Evolutionary conservation across 2,113 vertebrate species (phyloP), one percentile per base, ranked within the genome.

Genomic region (Terrapene triunguis): DNA sequence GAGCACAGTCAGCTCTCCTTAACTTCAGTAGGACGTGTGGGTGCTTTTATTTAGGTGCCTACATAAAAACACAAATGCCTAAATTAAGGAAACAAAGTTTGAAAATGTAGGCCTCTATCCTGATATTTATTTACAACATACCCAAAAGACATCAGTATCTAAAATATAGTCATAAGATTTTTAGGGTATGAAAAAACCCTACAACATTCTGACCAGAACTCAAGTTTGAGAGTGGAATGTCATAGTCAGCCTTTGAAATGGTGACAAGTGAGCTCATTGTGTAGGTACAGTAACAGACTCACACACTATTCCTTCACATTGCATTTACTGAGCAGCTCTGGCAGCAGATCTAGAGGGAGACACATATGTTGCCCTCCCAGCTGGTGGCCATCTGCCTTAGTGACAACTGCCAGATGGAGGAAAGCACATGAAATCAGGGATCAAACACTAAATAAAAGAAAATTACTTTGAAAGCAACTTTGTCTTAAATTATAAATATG

Each of bases 321-420:
- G 74, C 91, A 91, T 95, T 98, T 97, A 87, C 86, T 92, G 97
- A 97, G 95, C 95, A 96, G 87, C 95, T 80, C 62, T 89, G 95
- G 96, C 95, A 97, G 94, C 10, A 4, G 82, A 96, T 97, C 93
- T 78, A 82, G 94, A 89, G 97, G 94, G 92, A 96, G 93, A 94
- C 74, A 80, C 85, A 91, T 96, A 96, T 96, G 89, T 97, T 97
- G 96, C 96, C 98, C 98, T 98, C 97, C 98, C 98, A 98, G 98
- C 98, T 98, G 98, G 98, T 97, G 96, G 96, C 98, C 98, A 98
- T 98, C 98, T 98, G 98, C 98, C 97, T 98, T 96, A 97, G 98
- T 98, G 98, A 98, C 98, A 98, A 97, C 96, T 97, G 98, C 98
- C 98, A 99, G 98, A 98, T 98, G 98, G 98, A 98, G 96, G 93